Conservation (phyloP, 2,888 invertebrate genomes). For the Drosophila algonquin region DNA sequence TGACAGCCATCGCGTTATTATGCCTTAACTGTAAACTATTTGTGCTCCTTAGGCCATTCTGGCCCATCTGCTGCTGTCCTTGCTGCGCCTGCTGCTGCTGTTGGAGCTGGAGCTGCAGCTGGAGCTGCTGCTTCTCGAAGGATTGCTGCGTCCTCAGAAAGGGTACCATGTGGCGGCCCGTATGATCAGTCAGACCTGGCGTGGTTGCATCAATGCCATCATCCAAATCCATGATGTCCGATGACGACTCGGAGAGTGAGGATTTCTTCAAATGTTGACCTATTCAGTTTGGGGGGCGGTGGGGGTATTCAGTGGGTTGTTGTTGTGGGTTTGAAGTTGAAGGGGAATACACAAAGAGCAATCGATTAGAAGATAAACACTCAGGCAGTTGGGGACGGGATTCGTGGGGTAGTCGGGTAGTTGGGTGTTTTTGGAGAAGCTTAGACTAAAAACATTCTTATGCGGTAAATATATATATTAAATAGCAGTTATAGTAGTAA, state of each 20-base stretch:
- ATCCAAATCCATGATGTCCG: conserved; percentile 96
- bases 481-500: conserved; percentile 51
- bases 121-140: conserved; percentile 83
- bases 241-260: conserved; percentile 94
- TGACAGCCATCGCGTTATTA: conserved; percentile 93
- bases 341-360: background rate
- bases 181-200: conserved; percentile 84
- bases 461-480: conserved; percentile 4
- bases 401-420: background rate
- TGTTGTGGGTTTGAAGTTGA: conserved; percentile 8
- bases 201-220: conserved; percentile 88
- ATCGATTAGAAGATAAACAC: background rate
- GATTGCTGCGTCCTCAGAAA: conserved; percentile 84
- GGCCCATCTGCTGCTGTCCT: conserved; percentile 66
- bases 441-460: conserved; percentile 18
- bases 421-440: conserved; percentile 1
- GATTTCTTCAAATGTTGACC: conserved; percentile 95
- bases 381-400: conserved; percentile 5
- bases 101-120: conserved; percentile 81
- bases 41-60: conserved; percentile 73
- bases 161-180: conserved; percentile 84
- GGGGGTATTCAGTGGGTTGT: conserved; percentile 3
- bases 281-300: conserved; percentile 77
- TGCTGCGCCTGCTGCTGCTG: conserved; percentile 73
- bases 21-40: conserved; percentile 85